Evolutionary conservation across 2,888 invertebrate genomes (phyloP).

Genomic region (Sussaba pulchella): DNA sequence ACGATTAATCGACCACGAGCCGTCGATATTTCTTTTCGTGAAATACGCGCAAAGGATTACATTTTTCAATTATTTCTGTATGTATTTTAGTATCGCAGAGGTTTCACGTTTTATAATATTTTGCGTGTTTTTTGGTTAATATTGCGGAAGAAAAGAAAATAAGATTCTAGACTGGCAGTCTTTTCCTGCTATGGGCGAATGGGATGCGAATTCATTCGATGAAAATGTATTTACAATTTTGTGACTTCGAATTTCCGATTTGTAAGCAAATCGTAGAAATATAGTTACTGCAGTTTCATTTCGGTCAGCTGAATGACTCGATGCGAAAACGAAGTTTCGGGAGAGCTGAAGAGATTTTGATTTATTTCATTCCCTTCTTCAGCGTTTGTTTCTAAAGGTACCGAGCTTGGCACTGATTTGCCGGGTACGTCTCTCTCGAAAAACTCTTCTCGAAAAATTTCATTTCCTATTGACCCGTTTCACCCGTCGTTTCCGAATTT

Average conservation of each 20-base stretch:
- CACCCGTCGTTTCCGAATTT: conserved; percentile 41
- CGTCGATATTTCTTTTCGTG: too few relatives aligned
- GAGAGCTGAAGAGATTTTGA: neutral
- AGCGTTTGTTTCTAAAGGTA: neutral
- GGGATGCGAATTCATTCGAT: too few relatives aligned
- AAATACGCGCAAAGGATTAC: too few relatives aligned
- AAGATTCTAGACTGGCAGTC: too few relatives aligned
- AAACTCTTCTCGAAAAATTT: conserved; percentile 27
- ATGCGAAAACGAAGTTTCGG: neutral
- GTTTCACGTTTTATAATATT: too few relatives aligned
- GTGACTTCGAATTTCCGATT: neutral
- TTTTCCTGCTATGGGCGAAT: too few relatives aligned
- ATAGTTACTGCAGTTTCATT: neutral
- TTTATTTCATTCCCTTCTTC: neutral
- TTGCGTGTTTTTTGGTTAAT: too few relatives aligned
- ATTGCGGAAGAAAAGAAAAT: too few relatives aligned
- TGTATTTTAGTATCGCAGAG: too few relatives aligned
- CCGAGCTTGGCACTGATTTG: conserved; percentile 20
- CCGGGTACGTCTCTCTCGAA: neutral
- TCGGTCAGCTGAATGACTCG: neutral
- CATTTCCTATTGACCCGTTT: conserved; percentile 33
- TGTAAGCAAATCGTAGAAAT: neutral
- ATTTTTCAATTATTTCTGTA: too few relatives aligned
- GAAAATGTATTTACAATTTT: too few relatives aligned
- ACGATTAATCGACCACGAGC: too few relatives aligned